These are phyloP conservation scores for Pinctada fucata DNA, from an alignment of 2,888 invertebrate species.

Conservation along the genomic window DNA sequence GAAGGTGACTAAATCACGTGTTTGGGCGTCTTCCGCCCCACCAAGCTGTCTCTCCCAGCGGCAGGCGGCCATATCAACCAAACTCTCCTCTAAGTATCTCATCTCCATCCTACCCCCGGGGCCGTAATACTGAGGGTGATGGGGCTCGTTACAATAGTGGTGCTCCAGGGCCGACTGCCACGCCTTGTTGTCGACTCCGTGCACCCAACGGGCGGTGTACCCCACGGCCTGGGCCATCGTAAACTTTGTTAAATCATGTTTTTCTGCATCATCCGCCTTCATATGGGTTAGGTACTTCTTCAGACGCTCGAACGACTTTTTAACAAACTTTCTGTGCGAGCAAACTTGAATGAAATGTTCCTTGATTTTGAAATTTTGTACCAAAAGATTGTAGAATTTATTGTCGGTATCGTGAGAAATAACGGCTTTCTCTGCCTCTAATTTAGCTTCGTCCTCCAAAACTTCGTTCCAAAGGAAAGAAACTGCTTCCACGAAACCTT, in stretches of 20 bases:
- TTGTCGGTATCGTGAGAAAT: slow-evolving; percentile 1
- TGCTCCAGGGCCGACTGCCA: slow-evolving; percentile 34
- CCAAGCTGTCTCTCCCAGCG: slow-evolving; percentile 35
- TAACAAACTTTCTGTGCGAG: slow-evolving; percentile 32
- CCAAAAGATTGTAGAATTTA: slow-evolving; percentile 30
- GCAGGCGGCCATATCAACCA: slow-evolving; percentile 36
- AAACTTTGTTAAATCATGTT: slow-evolving; percentile 37
- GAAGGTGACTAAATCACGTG: slow-evolving; percentile 30
- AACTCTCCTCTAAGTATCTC: slow-evolving; percentile 33
- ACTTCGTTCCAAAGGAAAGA: slow-evolving; percentile 16
- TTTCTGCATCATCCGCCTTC: slow-evolving; percentile 23
- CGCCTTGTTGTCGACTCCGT: slow-evolving; percentile 21
- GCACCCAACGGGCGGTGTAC: slow-evolving; percentile 46
- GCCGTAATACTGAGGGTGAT: slow-evolving; percentile 33
- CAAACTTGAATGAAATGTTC: slow-evolving; percentile 32
- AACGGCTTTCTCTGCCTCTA: slow-evolving; percentile 8
- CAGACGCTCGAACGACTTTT: slow-evolving; percentile 73
- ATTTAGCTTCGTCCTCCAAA: slow-evolving; percentile 11
- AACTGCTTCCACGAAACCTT: slow-evolving; percentile 24
- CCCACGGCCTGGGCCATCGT: slow-evolving; percentile 36
- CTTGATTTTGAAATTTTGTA: slow-evolving; percentile 29
- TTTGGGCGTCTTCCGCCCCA: slow-evolving; percentile 18
- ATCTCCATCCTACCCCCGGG: slow-evolving; percentile 16
- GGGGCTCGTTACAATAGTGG: slow-evolving; percentile 33
- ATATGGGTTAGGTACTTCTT: slow-evolving; percentile 28